Evolutionary conservation across 64 coral and sea anemone genomes (phyloP), one percentile per base, ranked within the genome.

Genomic region (Cladopsammia gracilis): DNA sequence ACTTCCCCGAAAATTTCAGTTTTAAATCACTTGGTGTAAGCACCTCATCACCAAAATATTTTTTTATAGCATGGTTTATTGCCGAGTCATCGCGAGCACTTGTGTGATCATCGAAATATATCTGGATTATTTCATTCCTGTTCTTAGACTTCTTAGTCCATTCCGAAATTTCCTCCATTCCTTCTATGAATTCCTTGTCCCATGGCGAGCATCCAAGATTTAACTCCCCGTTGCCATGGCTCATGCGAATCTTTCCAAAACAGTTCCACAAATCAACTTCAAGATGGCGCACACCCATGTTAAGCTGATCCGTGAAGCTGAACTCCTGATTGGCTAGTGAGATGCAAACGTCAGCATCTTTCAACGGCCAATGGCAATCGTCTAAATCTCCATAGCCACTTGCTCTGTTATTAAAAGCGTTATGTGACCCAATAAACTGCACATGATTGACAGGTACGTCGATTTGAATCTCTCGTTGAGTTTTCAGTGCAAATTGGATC

Each of bases 291-390:
- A 94, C 77, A 75, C 92, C 92, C 92, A 94, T 89, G 77, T 94
- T 74, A 0, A 94, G 70, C 23, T 89, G 80, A 46, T 94, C 92
- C 1, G 92, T 94, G 12, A 94, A 94, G 23, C 92, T 94, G 9
- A 94, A 94, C 68, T 94, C 92, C 77, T 94, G 92, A 94, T 94
- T 94, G 68, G 92, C 92, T 15, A 94, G 26, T 75, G 79, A 46
- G 65, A 94, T 84, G 64, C 92, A 94, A 11, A 83, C 57, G n/a
- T 76, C 73, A 70, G 83, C 61, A 22, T 48, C 76, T n/a, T 22
- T 49, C 1, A 73, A 48, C 45, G 92, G 92, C 92, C 92, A 94
- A 67, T 89, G 86, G 19, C 92, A 94, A 61, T 84, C 78, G 46
- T 94, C 92, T 1, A 89, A 87, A 7, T 11, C 58, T 7, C 92